Evolutionary conservation across 2,797 vertebrate species (phyloP).

Genomic region (Streptopelia turtur): DNA sequence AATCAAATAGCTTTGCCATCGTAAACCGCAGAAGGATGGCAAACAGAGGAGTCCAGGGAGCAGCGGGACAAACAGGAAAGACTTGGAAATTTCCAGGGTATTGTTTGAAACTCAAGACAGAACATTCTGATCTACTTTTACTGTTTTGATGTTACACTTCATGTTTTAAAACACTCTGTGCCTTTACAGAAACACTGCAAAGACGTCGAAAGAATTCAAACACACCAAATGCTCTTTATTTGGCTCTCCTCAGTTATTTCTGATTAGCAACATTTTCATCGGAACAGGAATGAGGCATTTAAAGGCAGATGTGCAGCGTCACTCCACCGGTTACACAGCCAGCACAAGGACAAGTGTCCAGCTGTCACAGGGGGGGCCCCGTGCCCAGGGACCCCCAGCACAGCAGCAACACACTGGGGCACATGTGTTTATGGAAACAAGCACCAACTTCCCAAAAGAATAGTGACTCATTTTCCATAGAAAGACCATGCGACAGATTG

Average conservation of each 20-base stretch:
- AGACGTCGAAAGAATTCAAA: slow-evolving; percentile 31
- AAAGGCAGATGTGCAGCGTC: neutral
- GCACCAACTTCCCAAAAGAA: neutral
- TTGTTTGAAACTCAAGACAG: slow-evolving; percentile 51
- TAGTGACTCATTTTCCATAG: accelerated
- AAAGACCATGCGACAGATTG: neutral
- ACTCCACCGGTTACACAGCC: accelerated
- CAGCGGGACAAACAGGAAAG: slow-evolving; percentile 51
- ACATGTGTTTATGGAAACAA: neutral
- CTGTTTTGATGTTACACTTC: slow-evolving; percentile 52
- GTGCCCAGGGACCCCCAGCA: neutral
- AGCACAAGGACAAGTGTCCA: neutral
- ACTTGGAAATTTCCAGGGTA: slow-evolving; percentile 58
- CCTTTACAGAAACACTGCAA: slow-evolving; percentile 40
- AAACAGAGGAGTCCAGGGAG: neutral
- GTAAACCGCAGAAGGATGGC: slow-evolving; percentile 53
- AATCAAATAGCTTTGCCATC: slow-evolving; percentile 29
- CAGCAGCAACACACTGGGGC: neutral
- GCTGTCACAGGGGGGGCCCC: no score
- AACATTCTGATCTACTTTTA: slow-evolving; percentile 67
- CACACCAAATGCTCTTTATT: slow-evolving; percentile 26
- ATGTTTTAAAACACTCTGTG: slow-evolving; percentile 55
- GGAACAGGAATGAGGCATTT: neutral
- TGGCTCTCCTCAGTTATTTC: neutral
- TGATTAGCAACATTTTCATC: neutral